These are phyloP conservation scores for Solenodon paradoxus DNA, from an alignment of 2,113 vertebrate genomes.

Conservation along the genomic window DNA sequence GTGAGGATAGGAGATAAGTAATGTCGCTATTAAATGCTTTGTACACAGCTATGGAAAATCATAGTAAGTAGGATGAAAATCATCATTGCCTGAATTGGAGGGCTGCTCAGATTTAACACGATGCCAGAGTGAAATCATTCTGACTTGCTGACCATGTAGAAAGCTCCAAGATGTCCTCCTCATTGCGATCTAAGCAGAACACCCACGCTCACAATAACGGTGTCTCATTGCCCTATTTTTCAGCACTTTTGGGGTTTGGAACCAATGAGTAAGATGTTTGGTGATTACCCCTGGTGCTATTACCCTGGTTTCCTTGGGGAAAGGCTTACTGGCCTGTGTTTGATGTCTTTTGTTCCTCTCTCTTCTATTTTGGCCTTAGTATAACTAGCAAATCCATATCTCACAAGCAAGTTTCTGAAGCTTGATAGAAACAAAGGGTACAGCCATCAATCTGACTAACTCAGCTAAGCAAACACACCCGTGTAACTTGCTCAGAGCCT, in stretches of 20 bases:
- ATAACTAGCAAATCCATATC: neutral
- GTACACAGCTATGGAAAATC: neutral
- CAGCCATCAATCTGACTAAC: neutral
- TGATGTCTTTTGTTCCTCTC: neutral
- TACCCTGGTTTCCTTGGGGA: neutral
- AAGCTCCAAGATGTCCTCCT: neutral
- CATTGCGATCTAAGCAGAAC: neutral
- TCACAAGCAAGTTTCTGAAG: constrained; percentile 27
- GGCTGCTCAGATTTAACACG: neutral
- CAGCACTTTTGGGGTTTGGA: neutral
- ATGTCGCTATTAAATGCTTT: neutral
- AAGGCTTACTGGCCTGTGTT: neutral
- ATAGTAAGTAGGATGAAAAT: neutral
- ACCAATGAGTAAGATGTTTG: neutral
- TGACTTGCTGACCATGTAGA: neutral
- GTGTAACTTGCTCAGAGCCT: neutral
- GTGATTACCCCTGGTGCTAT: neutral
- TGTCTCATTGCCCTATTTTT: neutral
- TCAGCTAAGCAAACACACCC: neutral
- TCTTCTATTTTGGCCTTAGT: neutral
- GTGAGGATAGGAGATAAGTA: neutral
- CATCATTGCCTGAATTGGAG: neutral
- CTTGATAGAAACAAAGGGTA: neutral
- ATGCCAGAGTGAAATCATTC: neutral
- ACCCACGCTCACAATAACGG: neutral